phyloP scores from a whole-genome alignment of 2,888 invertebrate species.

The Brachynemurus nebulosus region DNA sequence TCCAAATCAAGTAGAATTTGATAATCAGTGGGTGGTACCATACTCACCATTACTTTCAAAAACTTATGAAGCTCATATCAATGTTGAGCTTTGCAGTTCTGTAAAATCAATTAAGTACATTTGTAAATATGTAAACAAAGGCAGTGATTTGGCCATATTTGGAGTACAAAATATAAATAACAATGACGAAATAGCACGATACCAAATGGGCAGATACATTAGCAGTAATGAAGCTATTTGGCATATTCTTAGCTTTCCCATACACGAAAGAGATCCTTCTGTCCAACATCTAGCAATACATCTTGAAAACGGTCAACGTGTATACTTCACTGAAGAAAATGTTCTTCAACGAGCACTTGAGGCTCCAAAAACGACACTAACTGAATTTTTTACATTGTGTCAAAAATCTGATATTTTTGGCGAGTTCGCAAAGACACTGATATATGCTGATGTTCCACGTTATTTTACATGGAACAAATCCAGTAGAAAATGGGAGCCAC shows the following conservation, averaged over 20 bases:
- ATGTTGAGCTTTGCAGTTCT: constrained; percentile 22
- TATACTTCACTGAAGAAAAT: constrained; percentile 20
- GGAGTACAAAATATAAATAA: constrained; percentile 6
- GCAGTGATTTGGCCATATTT: constrained; percentile 16
- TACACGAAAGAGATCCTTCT: constrained; percentile 12
- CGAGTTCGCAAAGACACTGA: not conserved
- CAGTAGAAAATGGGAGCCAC: constrained; percentile 13
- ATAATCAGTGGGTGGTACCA: constrained; percentile 23
- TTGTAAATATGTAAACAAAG: constrained; percentile 9
- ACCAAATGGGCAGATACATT: constrained; percentile 17
- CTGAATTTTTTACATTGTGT: constrained; percentile 19
- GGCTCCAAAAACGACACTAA: constrained; percentile 17
- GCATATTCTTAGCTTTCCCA: constrained; percentile 17
- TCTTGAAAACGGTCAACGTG: constrained; percentile 21
- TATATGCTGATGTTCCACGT: constrained; percentile 16
- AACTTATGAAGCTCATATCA: constrained; percentile 23
- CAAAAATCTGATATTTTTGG: constrained; percentile 16
- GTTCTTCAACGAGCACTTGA: constrained; percentile 10
- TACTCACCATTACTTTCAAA: constrained; percentile 19
- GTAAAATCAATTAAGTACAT: constrained; percentile 23
- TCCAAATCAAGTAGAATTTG: constrained; percentile 15
- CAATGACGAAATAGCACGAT: not conserved
- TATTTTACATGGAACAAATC: constrained; percentile 18
- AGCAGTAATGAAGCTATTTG: constrained; percentile 19
- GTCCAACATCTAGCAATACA: constrained; percentile 12